Evolutionary conservation across 1,140 invertebrate genomes (phyloP), one percentile per base, ranked within the genome.

Genomic region (Temnothorax longispinosus): DNA sequence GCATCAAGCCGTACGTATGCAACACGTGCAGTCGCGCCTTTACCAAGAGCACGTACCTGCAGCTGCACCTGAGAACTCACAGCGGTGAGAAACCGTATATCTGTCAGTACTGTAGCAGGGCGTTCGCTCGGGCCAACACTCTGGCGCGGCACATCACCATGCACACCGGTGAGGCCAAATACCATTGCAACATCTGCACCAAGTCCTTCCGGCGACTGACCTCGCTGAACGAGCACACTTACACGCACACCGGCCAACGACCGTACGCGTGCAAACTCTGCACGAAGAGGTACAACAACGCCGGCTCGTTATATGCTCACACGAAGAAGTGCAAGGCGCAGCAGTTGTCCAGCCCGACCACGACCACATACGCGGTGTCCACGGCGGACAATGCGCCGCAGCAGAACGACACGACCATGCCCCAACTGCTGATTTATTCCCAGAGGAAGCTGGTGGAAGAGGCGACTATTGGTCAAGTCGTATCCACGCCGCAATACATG

Each of bases 91-190:
- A 94, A 77, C 93, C 94, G n/a, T 96, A 95, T 50, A 94, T 97
- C 62, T 98, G 98, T 92, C 95, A 96, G 35, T 97, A 97, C 27
- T 98, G 98, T 91, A 97, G 97, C 6, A 97, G 96, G 62, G 93
- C 95, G 0, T 96, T 96, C 82, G 95, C 96, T 0, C 96, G 97
- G 76, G 97, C 97, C 94, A 97, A 98, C 3, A 98, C 98, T 1
- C 93, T 98, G n/a, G 97, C 97, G 21, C 97, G 98, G 95, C 98
- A 98, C 90, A 95, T 98, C 64, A 96, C 97, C n/a, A 98, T 97
- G 74, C 98, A 98, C 92, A 97, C 93, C 90, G 94, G 94, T 1
- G 94, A 94, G 80, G 94, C 94, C 1, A 95, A 95, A 77, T 95
- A 95, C 87, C 92, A 94, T 44, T 95, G 94, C 78, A 91, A 93